Conservation (phyloP, 2,888 invertebrate species). For the Aromia moschata region DNA sequence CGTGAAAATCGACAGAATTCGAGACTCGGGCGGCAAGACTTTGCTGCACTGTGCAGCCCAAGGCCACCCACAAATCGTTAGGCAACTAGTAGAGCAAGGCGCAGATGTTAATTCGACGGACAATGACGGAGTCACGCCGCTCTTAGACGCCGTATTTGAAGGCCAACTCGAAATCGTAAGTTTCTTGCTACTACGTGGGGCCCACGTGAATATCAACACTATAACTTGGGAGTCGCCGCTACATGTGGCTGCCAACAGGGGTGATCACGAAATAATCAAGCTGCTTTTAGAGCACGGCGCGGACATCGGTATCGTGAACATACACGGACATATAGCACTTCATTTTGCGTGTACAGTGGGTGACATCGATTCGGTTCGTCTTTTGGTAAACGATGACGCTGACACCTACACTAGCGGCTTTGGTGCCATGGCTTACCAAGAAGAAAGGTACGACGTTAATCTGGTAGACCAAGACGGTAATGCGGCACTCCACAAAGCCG, state of each 20-base stretch:
- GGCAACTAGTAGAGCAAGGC: background rate
- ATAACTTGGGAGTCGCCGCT: background rate
- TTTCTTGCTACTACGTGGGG: background rate
- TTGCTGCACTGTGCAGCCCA: background rate
- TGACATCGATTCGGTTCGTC: too few species aligned
- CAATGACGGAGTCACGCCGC: background rate
- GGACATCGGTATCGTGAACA: background rate
- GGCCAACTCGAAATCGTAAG: background rate
- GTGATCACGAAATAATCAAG: background rate
- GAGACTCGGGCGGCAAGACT: background rate
- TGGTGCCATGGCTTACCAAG: too few species aligned
- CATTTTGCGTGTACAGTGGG: background rate
- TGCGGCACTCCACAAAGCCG: slow-evolving; percentile 6
- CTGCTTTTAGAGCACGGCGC: background rate
- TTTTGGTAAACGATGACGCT: background rate
- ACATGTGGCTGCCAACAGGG: background rate
- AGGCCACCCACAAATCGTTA: background rate
- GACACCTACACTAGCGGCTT: too few species aligned
- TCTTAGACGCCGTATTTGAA: background rate
- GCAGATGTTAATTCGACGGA: background rate
- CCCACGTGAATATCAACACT: background rate
- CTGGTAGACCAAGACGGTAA: background rate
- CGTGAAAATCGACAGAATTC: background rate
- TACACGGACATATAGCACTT: background rate
- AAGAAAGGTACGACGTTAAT: background rate